phyloP scores from a whole-genome alignment of 2,113 vertebrate genomes.

The Ailuropoda melanoleuca region DNA sequence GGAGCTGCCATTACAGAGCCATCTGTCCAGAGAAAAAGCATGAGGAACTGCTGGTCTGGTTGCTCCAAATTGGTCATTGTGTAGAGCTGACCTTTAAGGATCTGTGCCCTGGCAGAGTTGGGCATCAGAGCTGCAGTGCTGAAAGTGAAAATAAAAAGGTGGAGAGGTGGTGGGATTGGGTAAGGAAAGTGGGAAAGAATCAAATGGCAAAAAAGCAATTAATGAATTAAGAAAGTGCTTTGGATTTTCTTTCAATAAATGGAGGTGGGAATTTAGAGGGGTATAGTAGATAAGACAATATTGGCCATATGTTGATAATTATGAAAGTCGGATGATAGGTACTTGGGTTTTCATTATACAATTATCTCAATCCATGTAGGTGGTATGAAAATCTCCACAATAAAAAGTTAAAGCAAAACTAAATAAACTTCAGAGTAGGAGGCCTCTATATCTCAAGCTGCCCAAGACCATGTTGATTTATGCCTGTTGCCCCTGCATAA shows the following conservation, averaged over 20 bases:
- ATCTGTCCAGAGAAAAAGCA: background rate
- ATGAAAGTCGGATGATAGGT: background rate
- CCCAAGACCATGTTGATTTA: background rate
- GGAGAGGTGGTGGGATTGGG: background rate
- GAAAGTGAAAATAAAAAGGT: slow-evolving; percentile 37
- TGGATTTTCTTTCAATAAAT: slow-evolving; percentile 17
- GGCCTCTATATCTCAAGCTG: background rate
- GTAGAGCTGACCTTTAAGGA: background rate
- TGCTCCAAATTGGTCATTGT: background rate
- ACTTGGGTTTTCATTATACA: background rate
- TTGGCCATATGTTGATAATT: background rate
- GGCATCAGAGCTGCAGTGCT: background rate
- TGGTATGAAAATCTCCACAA: background rate
- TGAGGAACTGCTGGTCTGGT: background rate
- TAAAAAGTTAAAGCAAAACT: background rate
- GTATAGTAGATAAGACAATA: background rate
- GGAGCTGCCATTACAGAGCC: background rate
- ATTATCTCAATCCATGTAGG: background rate
- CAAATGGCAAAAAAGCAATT: background rate
- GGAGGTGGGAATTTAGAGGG: background rate
- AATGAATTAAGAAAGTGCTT: background rate
- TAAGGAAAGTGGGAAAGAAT: background rate
- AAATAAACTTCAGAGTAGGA: background rate
- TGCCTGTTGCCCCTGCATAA: background rate
- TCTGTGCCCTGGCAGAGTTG: background rate